Evolutionary conservation across 1,140 invertebrate species (phyloP), one percentile per base, ranked within the genome.

Genomic region (Muscidifurax raptorellus): DNA sequence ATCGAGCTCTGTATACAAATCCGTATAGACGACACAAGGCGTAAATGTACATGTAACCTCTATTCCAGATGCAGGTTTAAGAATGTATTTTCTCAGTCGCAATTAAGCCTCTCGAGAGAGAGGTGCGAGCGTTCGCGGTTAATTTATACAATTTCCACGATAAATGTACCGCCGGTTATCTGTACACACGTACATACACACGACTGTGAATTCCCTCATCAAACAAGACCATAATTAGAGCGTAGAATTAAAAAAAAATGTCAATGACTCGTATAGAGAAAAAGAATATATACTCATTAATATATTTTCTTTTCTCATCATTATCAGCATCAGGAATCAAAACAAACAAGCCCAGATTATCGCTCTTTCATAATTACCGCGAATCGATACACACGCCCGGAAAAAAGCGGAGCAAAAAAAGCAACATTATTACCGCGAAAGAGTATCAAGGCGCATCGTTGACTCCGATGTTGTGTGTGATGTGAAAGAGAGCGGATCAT

Each of bases 71-170:
- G 2, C 22, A 22, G 52, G 22, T n/a, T 59, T n/a, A 59, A 59
- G 22, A 59, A n/a, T 59, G 22, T 59, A n/a, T 59, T 59, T 59
- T 59, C 52, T 59, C 52, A 59, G 18, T 59, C 52, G 52, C 52
- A 59, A 59, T 59, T 59, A 59, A 59, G 52, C 18, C 22, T n/a
- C 18, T n/a, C n/a, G n/a, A n/a, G n/a, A n/a, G n/a, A n/a, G 18
- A 59, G 52, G 52, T 59, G 22, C 52, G 52, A 59, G 22, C 22
- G 52, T 47, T 15, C 15, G 18, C 18, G 18, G 52, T 59, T 59
- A 59, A 59, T 59, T 59, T 59, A 59, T 59, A 59, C 52, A n/a
- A 59, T 59, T 59, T 59, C 52, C 52, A 59, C 52, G 52, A 59
- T 59, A 18, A 59, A 59, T 59, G 52, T 59, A 0, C 52, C 52